Evolutionary conservation across 1,140 invertebrate genomes (phyloP).

Genomic region (Oncopodura yosiiana): DNA sequence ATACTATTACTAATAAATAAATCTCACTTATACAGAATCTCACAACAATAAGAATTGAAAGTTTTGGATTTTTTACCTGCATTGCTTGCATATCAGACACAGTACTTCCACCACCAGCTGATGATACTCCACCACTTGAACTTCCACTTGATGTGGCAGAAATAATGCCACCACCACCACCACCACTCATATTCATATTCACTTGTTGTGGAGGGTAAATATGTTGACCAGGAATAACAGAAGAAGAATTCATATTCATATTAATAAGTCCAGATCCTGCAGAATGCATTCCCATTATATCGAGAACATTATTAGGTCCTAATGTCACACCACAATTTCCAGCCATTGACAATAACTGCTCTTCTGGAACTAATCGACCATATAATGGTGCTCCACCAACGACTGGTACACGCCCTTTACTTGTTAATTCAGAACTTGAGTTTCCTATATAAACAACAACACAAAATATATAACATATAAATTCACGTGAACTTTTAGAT

Average conservation of each 20-base stretch:
- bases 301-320: slow-evolving; percentile 30
- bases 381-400: slow-evolving; percentile 58
- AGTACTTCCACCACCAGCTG: slow-evolving; percentile 45
- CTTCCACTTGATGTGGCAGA: neutral
- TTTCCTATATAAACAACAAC: slow-evolving; percentile 11
- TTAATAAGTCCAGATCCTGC: slow-evolving; percentile 29
- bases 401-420: slow-evolving; percentile 7
- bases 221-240: slow-evolving; percentile 35
- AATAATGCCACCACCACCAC: neutral
- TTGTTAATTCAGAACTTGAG: slow-evolving; percentile 3
- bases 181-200: slow-evolving; percentile 14
- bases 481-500: no score
- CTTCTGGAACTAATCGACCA: slow-evolving; percentile 74
- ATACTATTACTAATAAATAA: no score
- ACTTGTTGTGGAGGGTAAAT: slow-evolving; percentile 41
- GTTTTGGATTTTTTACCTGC: no score
- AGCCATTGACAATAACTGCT: slow-evolving; percentile 55
- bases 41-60: no score
- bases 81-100: slow-evolving; percentile 74
- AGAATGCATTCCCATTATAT: slow-evolving; percentile 32
- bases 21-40: no score
- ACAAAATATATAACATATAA: no score
- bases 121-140: slow-evolving; percentile 38
- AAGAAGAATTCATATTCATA: no score
- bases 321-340: slow-evolving; percentile 39